Conservation (phyloP, 2,797 vertebrate species). For the Mycteria americana region DNA sequence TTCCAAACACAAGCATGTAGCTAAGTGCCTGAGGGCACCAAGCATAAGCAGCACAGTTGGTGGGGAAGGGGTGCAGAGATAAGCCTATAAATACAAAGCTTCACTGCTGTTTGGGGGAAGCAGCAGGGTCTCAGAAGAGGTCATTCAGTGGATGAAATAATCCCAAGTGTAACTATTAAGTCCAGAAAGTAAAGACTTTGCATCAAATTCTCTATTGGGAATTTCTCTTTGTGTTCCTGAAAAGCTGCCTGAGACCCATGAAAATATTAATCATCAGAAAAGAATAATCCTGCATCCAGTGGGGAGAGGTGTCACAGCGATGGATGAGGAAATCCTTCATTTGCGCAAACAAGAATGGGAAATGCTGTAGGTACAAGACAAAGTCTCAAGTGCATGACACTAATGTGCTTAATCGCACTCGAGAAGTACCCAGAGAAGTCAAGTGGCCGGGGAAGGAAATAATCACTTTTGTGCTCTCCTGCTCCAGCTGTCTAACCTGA, state of each 20-base stretch:
- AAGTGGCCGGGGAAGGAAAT: neutral
- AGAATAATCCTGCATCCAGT: neutral
- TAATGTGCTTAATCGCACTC: slow-evolving; percentile 23
- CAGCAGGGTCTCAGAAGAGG: neutral
- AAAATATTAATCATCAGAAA: neutral
- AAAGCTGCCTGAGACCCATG: neutral
- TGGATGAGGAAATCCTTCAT: neutral
- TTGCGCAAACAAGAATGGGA: neutral
- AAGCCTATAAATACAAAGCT: neutral
- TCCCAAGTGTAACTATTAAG: neutral
- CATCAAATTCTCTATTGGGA: neutral
- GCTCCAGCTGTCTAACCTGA: neutral
- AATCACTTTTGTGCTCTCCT: neutral
- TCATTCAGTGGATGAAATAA: neutral
- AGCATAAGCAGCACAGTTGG: neutral
- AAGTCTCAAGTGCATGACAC: neutral
- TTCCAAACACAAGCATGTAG: neutral
- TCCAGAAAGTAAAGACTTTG: neutral
- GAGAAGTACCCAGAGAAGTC: neutral
- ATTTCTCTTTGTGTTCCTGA: neutral
- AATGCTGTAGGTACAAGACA: neutral
- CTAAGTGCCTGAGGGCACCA: neutral
- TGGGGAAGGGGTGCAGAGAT: neutral
- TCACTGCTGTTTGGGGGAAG: neutral
- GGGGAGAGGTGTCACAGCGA: neutral